Base-by-base conservation (phyloP, 30 jellyfish, hydroid and myxozoan species). In the Aurelia coerulea region DNA sequence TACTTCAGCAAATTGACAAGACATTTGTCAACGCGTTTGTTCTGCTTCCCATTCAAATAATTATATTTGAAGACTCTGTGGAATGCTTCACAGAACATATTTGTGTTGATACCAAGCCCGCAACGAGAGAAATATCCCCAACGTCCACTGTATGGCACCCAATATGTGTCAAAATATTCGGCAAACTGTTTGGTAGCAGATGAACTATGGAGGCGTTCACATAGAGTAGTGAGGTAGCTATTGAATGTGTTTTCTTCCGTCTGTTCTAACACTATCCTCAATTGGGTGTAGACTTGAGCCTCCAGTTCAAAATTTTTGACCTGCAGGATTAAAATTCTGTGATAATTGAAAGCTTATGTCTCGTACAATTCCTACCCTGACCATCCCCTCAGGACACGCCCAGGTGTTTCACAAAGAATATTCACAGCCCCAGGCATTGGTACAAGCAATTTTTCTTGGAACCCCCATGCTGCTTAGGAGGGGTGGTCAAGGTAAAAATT, bases 61-160 rank as follows among this genome's bases (percentile, higher is more conserved):
- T 46, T 12, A 19, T 84, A 84, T 46, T 84, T 84, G 54, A 84
- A 84, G 8, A 84, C 94, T 2, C 80, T 62, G 42, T 84, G 94
- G 50, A 84, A 84, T 4, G 94, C 94, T 42, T 84, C 94, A 60
- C 88, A 73, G 18, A 72, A 84, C 94, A 84, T 84, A 37, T 84
- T 84, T 18, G 94, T 74, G 81, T 84, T 84, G 49, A 72, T 84
- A 3, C 94, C 94, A 32, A 71, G 62, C n/a, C 88, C 88, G 23
- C 74, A 58, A 17, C 94, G 80, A 73, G 33, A 59, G 73, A 8
- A 70, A 23, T 69, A 83, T 3, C 80, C 79, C 93, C 93, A 63
- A 2, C 89, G 34, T 2, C 65, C 39, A 1, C n/a, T 23, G 18
- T 78, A 49, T 0, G 78, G 78, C 31, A 78, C 65, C 89, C 80